Evolutionary conservation across 2,113 vertebrate species (phyloP), one percentile per base, ranked within the genome.

Genomic region (Centropristis striata): DNA sequence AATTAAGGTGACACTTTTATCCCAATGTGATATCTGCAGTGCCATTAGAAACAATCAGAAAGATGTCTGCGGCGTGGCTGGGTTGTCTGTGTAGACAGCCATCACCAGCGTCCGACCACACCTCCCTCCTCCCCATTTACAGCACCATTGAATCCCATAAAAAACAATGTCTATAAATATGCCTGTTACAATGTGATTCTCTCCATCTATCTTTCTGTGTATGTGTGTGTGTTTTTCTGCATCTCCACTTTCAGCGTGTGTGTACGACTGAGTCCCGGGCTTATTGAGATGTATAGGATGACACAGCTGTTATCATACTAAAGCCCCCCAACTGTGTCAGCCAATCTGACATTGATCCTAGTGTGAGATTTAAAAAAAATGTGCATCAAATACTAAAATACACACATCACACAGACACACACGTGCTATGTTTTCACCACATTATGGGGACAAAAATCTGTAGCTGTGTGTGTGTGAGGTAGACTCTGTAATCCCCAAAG

Each of bases 241-340:
- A 4, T 65, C 25, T 79, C 5, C n/a, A 46, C 28, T 69, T n/a
- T 42, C 72, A 80, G 57, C 54, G 61, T 55, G 61, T 58, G 39
- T 68, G 59, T 63, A 15, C 58, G 37, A 44, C 13, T 69, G 51
- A 71, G 32, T 71, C 50, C 20, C 14, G 28, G 68, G 64, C 57
- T 85, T 75, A 90, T 85, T 83, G 66, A 83, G 76, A 83, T 85
- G 81, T 88, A 71, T 39, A 86, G 63, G 59, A 75, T 68, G 82
- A 87, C 81, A 75, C 58, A 79, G 80, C 61, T 81, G 72, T 73
- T 85, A 70, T 73, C 57, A 71, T 50, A 60, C 63, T 72, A 66
- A 82, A 85, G 75, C 78, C 16, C 55, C 55, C 58, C 54, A 28
- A 78, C 78, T 84, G 60, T 82, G 72, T 41, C 74, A 67, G 37